phyloP scores from a whole-genome alignment of 1,140 invertebrate genomes.

The Drosophila tristis region DNA sequence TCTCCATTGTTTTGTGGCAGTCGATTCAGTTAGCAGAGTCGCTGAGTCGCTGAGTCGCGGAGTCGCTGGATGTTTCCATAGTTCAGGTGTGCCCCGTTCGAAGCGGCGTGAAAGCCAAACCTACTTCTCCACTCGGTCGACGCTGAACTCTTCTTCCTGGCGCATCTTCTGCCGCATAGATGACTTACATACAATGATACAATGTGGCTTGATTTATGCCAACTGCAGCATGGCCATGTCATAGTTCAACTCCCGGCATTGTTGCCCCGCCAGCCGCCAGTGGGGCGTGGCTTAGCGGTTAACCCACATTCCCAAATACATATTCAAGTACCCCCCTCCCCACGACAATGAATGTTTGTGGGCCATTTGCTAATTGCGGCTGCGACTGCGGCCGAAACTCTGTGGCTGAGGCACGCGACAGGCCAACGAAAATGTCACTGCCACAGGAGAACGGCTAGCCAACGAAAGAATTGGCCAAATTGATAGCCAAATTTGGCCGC shows the following conservation, averaged over 20 bases:
- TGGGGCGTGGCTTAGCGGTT: constrained; percentile 35
- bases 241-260: constrained; percentile 57
- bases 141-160: constrained; percentile 14
- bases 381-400: not conserved
- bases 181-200: constrained; percentile 50
- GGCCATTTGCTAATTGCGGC: constrained; percentile 56
- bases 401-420: constrained; percentile 49
- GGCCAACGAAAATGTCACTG: constrained; percentile 65
- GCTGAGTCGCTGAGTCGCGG: constrained; percentile 38
- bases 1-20: constrained; percentile 58
- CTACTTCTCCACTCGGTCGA: constrained; percentile 21
- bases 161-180: constrained; percentile 46
- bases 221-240: constrained; percentile 48
- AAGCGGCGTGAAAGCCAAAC: constrained; percentile 70
- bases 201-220: constrained; percentile 64
- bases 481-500: constrained; percentile 68
- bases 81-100: constrained; percentile 64
- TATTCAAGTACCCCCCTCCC: not conserved
- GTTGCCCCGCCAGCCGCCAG: constrained; percentile 29
- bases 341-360: not conserved
- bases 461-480: constrained; percentile 46
- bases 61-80: constrained; percentile 40
- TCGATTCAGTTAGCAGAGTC: constrained; percentile 69
- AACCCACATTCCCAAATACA: constrained; percentile 20
- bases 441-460: constrained; percentile 49